Evolutionary conservation across 2,888 invertebrate genomes (phyloP), one percentile per base, ranked within the genome.

Genomic region (Tetramorium bicarinatum): DNA sequence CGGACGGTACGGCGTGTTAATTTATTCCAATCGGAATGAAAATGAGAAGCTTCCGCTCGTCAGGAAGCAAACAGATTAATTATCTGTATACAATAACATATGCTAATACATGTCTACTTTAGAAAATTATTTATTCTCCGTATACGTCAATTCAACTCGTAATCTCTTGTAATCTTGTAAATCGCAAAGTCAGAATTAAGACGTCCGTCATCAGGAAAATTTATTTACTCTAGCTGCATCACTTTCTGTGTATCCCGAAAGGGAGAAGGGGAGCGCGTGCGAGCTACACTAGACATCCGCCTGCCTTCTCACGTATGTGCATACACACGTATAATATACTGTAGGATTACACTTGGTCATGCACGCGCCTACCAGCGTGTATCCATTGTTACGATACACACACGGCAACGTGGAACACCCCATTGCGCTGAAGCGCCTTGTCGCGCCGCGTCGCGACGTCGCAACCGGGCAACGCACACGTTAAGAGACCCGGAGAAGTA

Each of bases 401-500:
- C 25, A 41, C 25, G 34, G 8, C 41, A 15, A 25, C 21, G 44
- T 8, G 59, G 47, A 54, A n/a, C 74, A 52, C 41, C 25, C 59
- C 49, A 47, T 41, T 47, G 72, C 61, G 38, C 11, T 47, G 59
- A 74, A 49, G 59, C 34, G 21, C 52, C 75, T 54, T 61, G 83
- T 59, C 67, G 75, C 82, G 21, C 72, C 85, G 69, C 62, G 76
- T 75, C 83, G 86, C 83, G 80, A 71, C 85, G 77, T 64, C 81
- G 85, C 82, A 81, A 34, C 85, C 85, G 72, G 74, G 83, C 82
- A 76, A 83, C 86, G 18, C 34, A 84, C 87, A 86, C 90, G 91
- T 88, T 91, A 91, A 89, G 87, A 91, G 90, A 91, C 87, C 85
- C 81, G 85, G 90, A 93, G 90, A 93, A 94, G 94, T 93, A 94